Base-by-base conservation (phyloP, 2,888 invertebrate genomes). In the Platerodrilus igneus region DNA sequence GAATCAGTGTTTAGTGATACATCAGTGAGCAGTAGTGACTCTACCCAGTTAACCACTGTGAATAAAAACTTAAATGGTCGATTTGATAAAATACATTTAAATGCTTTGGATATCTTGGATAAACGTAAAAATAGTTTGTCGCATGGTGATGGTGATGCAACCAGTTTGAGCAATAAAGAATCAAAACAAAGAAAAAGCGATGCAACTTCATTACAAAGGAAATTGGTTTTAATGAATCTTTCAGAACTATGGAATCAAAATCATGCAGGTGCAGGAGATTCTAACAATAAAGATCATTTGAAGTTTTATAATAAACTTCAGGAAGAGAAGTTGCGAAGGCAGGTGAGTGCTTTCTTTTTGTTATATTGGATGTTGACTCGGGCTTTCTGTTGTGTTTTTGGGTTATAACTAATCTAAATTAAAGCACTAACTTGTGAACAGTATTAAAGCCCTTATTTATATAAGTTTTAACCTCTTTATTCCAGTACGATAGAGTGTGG, bases 321-420 rank as follows among this genome's bases (percentile, higher is more conserved):
- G 59, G 88, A 88, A 62, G 88, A 89, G 61, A 79, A 79, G 57
- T 68, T 85, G 21, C 75, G 86, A 41, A 72, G 89, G 57, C 81
- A 86, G 72, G 87, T 86, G 70, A 64, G 68, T 55, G n/a, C n/a
- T n/a, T n/a, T n/a, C n/a, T n/a, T n/a, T n/a, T n/a, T n/a, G n/a
- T n/a, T n/a, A n/a, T 9, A n/a, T n/a, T n/a, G n/a, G n/a, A n/a
- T n/a, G n/a, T n/a, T n/a, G n/a, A n/a, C n/a, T n/a, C n/a, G n/a
- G n/a, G n/a, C n/a, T n/a, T n/a, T n/a, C n/a, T n/a, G n/a, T n/a
- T n/a, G n/a, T n/a, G n/a, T n/a, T n/a, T n/a, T n/a, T n/a, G n/a
- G n/a, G n/a, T n/a, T n/a, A n/a, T n/a, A n/a, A n/a, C n/a, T n/a
- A n/a, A n/a, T n/a, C n/a, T n/a, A n/a, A n/a, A n/a, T n/a, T n/a